These are phyloP conservation scores for Caenorhabditis afra DNA, from an alignment of 2,888 invertebrate genomes.

Conservation along the genomic window DNA sequence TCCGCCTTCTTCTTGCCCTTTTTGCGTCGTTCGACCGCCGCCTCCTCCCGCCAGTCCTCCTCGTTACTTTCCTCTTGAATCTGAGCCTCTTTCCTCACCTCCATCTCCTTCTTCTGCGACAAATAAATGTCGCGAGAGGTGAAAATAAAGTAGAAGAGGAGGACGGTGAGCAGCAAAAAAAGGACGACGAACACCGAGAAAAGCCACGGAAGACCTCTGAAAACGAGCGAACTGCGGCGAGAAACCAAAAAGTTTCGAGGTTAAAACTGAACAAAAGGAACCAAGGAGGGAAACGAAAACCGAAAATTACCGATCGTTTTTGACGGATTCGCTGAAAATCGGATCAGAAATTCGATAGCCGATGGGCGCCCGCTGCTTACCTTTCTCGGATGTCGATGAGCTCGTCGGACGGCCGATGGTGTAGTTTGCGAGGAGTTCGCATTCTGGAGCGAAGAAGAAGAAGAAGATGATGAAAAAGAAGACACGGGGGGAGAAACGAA, in stretches of 20 bases:
- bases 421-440: slow-evolving; percentile 49
- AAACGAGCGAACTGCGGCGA: not conserved
- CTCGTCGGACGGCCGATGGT: slow-evolving; percentile 60
- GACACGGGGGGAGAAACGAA: not conserved
- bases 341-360: not conserved
- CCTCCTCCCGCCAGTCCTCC: slow-evolving; percentile 16
- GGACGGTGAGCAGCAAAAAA: slow-evolving; percentile 51
- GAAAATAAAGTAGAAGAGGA: slow-evolving; percentile 58
- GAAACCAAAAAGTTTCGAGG: not conserved
- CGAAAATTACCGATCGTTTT: slow-evolving; percentile 40
- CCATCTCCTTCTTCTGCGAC: slow-evolving; percentile 36
- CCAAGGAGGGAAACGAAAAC: slow-evolving; percentile 1
- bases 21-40: slow-evolving; percentile 27
- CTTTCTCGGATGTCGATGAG: slow-evolving; percentile 60
- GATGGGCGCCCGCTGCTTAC: slow-evolving; percentile 5
- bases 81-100: slow-evolving; percentile 1
- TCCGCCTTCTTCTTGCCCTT: slow-evolving; percentile 15
- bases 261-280: slow-evolving; percentile 11
- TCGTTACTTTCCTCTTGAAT: slow-evolving; percentile 19
- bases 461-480: slow-evolving; percentile 1
- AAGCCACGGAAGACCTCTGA: slow-evolving; percentile 66
- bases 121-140: slow-evolving; percentile 54
- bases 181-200: slow-evolving; percentile 60
- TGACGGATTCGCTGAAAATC: slow-evolving; percentile 28
- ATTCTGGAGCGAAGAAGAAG: slow-evolving; percentile 22